These are phyloP conservation scores for Macquaria australasica DNA, from an alignment of 2,113 vertebrate genomes.

Conservation along the genomic window DNA sequence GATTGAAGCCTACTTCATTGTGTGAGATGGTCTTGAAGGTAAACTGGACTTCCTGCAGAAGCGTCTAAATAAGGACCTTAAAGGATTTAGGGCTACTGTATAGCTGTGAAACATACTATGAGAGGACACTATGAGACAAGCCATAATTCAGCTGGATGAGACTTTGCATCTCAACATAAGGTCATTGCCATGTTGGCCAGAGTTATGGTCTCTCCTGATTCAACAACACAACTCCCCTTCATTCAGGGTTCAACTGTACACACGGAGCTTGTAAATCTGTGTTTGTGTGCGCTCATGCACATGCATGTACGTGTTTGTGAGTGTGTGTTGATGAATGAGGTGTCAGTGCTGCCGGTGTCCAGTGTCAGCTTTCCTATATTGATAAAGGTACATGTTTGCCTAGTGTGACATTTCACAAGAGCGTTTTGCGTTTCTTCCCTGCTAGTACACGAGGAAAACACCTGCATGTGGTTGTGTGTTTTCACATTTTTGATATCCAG, in stretches of 20 bases:
- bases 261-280: conserved; percentile 59
- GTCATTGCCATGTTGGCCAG: conserved; percentile 24
- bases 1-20: conserved; percentile 6
- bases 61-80: conserved; percentile 21
- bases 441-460: not conserved
- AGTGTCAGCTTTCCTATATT: conserved; percentile 38
- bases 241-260: conserved; percentile 46
- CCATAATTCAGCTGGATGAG: conserved; percentile 12
- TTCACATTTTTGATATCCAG: not conserved
- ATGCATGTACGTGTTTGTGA: conserved; percentile 1
- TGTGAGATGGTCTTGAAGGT: conserved; percentile 10
- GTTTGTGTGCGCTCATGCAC: conserved; percentile 4
- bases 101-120: not conserved
- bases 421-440: not conserved
- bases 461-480: conserved; percentile 5
- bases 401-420: conserved; percentile 55
- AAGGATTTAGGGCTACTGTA: conserved; percentile 12
- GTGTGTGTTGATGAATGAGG: conserved; percentile 62
- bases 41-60: not conserved
- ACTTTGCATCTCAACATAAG: conserved; percentile 29
- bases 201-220: conserved; percentile 50
- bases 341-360: conserved; percentile 41
- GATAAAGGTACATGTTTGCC: conserved; percentile 51
- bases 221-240: conserved; percentile 32
- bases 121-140: not conserved